Evolutionary conservation across 2,888 invertebrate species (phyloP).

Genomic region (Epinotia nisella): DNA sequence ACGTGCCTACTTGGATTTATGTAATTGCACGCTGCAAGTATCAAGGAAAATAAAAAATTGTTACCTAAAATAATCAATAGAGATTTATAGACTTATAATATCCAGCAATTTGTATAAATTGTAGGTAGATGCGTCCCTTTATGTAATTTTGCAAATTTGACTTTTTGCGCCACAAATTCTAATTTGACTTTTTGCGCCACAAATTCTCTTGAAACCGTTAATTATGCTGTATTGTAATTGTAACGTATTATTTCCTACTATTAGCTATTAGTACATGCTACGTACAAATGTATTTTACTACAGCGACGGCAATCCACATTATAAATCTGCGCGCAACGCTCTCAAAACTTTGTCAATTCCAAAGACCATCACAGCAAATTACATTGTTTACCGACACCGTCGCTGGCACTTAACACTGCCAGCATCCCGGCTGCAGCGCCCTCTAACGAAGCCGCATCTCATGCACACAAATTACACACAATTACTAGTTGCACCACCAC

Average conservation of each 20-base stretch:
- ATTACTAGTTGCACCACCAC: slow-evolving; percentile 60
- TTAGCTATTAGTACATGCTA: not conserved
- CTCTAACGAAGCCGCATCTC: slow-evolving; percentile 66
- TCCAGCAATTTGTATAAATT: too few relatives aligned
- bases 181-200: too few relatives aligned
- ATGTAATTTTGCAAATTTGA: too few relatives aligned
- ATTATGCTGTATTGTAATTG: not conserved
- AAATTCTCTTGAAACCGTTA: too few relatives aligned
- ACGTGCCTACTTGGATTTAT: too few relatives aligned
- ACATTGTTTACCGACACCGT: slow-evolving; percentile 42
- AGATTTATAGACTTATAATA: too few relatives aligned
- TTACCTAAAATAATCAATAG: too few relatives aligned
- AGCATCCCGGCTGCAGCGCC: slow-evolving; percentile 49
- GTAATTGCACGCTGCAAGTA: too few relatives aligned
- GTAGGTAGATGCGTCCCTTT: too few relatives aligned
- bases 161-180: too few relatives aligned
- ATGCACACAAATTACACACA: slow-evolving; percentile 70
- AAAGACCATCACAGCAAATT: slow-evolving; percentile 39
- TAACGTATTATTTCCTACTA: not conserved
- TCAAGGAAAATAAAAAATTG: too few relatives aligned
- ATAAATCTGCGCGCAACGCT: slow-evolving; percentile 35
- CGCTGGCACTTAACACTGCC: slow-evolving; percentile 38
- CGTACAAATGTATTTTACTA: slow-evolving; percentile 2
- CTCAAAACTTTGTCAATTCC: slow-evolving; percentile 41
- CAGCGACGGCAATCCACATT: slow-evolving; percentile 16